Evolutionary conservation across 2,113 vertebrate genomes (phyloP).

Genomic region (Phoenicopterus ruber): DNA sequence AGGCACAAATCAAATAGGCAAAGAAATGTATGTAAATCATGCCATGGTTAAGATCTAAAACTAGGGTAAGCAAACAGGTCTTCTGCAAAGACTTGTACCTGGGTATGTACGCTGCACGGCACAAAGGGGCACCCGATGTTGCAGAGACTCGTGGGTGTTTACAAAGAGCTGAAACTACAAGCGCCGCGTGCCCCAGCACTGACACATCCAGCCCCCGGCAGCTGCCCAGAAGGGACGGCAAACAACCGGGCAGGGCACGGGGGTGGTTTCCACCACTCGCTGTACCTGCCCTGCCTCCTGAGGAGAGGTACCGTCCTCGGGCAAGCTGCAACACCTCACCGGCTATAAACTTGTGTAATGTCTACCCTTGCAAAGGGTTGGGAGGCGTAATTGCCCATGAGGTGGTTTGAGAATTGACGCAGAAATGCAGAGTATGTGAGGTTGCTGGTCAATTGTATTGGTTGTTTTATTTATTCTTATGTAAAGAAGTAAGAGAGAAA

Average conservation of each 20-base stretch:
- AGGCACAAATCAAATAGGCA: background rate
- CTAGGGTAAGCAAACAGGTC: background rate
- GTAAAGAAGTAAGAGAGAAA: background rate
- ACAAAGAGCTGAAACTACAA: background rate
- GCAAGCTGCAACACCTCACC: background rate
- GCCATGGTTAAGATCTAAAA: background rate
- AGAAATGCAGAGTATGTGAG: background rate
- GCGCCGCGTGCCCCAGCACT: background rate
- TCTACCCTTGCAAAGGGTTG: background rate
- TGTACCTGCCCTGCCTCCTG: background rate
- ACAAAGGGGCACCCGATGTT: background rate
- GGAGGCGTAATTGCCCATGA: background rate
- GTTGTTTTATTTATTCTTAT: background rate
- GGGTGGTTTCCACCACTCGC: background rate
- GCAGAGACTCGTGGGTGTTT: background rate
- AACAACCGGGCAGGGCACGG: rapidly evolving
- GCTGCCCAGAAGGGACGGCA: background rate
- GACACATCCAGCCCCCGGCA: background rate
- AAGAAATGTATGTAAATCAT: background rate
- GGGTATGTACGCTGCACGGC: background rate
- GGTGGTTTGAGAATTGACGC: background rate
- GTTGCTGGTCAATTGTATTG: background rate
- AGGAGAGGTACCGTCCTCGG: background rate
- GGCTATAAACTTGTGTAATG: background rate
- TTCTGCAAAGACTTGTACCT: background rate